A percentile compares a stretch with the other conserved stretches of the same genome.
Evolutionary conservation across 2,113 vertebrate species (phyloP).

Genomic region (Dromas ardeola): DNA sequence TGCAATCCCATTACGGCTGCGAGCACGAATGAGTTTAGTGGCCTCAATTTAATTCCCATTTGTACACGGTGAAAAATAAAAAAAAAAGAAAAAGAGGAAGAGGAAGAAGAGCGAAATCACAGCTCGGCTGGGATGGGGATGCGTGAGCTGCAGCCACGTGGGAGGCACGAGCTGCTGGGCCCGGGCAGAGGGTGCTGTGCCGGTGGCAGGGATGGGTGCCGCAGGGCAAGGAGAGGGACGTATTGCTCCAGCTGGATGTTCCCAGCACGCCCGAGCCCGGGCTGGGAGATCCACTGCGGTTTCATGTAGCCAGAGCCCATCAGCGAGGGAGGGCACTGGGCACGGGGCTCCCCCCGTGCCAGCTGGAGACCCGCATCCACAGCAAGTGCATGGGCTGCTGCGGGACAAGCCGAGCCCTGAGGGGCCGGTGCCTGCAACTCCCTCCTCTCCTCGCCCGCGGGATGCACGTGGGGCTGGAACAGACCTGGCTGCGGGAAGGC

Average conservation of each 20-base stretch:
- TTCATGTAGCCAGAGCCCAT: neutral
- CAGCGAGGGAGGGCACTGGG: neutral
- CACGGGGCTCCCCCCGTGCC: rapidly evolving
- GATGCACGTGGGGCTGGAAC: neutral
- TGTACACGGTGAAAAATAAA: neutral
- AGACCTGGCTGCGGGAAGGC: rapidly evolving
- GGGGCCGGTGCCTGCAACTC: rapidly evolving
- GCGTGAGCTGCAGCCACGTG: rapidly evolving
- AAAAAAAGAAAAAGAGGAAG: neutral
- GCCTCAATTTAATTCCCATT: constrained; percentile 59
- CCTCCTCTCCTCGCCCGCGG: rapidly evolving
- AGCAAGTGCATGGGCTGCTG: neutral
- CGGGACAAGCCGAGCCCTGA: rapidly evolving
- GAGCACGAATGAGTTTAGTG: neutral
- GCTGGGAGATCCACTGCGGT: neutral
- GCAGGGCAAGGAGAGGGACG: neutral
- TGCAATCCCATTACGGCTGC: neutral
- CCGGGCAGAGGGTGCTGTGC: neutral
- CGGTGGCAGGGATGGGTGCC: neutral
- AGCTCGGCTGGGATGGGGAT: neutral
- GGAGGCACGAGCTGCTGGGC: neutral
- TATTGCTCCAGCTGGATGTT: rapidly evolving
- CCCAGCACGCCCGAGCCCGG: rapidly evolving
- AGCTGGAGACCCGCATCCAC: rapidly evolving
- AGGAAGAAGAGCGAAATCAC: neutral